These are phyloP conservation scores for Andrena camellia DNA, from an alignment of 2,888 invertebrate genomes.

Conservation along the genomic window DNA sequence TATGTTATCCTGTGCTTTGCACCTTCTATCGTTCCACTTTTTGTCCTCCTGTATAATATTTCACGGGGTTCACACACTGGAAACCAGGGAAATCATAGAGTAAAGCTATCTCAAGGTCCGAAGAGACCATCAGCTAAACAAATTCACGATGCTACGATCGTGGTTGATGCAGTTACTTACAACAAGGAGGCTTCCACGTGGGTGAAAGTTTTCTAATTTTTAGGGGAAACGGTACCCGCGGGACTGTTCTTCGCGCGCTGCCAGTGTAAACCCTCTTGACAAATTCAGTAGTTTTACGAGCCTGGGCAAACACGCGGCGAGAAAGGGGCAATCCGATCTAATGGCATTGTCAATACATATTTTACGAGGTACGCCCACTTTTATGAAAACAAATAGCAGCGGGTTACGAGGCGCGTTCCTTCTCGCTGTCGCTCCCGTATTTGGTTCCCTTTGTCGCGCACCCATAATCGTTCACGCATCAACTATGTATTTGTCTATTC, in stretches of 20 bases:
- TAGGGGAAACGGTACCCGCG: constrained; percentile 12
- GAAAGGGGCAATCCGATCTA: constrained; percentile 64
- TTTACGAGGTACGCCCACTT: constrained; percentile 70
- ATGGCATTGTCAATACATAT: constrained; percentile 77
- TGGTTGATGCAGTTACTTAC: not conserved
- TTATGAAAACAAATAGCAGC: constrained; percentile 72
- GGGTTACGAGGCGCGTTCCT: not conserved
- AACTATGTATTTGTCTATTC: constrained; percentile 26
- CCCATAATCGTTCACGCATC: constrained; percentile 1
- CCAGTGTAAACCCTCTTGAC: constrained; percentile 26
- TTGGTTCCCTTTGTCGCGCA: constrained; percentile 4
- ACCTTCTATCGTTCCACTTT: too few relatives aligned
- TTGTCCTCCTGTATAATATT: too few relatives aligned
- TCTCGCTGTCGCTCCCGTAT: not conserved
- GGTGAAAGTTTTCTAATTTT: constrained; percentile 33
- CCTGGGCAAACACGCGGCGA: constrained; percentile 58
- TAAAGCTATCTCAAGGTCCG: too few relatives aligned
- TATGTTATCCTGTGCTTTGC: too few relatives aligned
- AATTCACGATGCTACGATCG: too few relatives aligned
- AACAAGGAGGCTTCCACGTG: constrained; percentile 5
- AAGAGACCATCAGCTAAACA: too few relatives aligned
- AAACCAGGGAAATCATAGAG: too few relatives aligned
- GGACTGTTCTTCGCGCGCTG: constrained; percentile 16
- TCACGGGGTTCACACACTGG: too few relatives aligned
- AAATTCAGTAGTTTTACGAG: constrained; percentile 70